These are phyloP conservation scores for Eunapius fragilis DNA, from an alignment of 37 sponge, comb jelly and placozoan species.

Conservation along the genomic window DNA sequence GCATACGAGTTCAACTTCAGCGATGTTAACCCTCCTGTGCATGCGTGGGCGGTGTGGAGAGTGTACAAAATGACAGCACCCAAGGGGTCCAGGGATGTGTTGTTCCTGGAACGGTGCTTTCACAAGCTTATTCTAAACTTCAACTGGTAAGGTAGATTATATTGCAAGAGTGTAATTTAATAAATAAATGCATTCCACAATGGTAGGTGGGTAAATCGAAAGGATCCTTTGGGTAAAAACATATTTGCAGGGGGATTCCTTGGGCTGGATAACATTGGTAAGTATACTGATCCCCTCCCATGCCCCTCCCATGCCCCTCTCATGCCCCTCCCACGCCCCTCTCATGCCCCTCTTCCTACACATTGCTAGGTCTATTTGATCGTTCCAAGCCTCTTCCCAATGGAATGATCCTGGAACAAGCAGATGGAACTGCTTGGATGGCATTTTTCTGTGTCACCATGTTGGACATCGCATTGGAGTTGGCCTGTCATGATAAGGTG, in stretches of 20 bases:
- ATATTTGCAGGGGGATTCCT: slow-evolving; percentile 96
- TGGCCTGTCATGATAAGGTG: slow-evolving; percentile 82
- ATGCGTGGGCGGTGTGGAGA: slow-evolving; percentile 94
- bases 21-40: slow-evolving; percentile 97
- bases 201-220: slow-evolving; percentile 95
- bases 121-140: slow-evolving; percentile 97
- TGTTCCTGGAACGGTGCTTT: slow-evolving; percentile 84
- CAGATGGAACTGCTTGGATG: slow-evolving; percentile 99
- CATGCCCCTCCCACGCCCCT: too few species aligned
- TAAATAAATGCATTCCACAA: not conserved
- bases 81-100: slow-evolving; percentile 73
- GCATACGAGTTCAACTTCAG: slow-evolving; percentile 95
- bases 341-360: not conserved
- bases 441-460: slow-evolving; percentile 94
- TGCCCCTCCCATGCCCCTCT: slow-evolving; percentile 1
- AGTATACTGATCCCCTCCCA: too few species aligned
- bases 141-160: slow-evolving; percentile 78
- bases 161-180: not conserved
- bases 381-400: slow-evolving; percentile 92
- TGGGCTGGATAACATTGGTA: slow-evolving; percentile 96
- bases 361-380: slow-evolving; percentile 79
- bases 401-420: slow-evolving; percentile 90
- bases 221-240: slow-evolving; percentile 93
- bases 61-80: slow-evolving; percentile 94
- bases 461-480: slow-evolving; percentile 94